Evolutionary conservation across 2,888 invertebrate genomes (phyloP).

Genomic region (Ichneumon xanthorius): DNA sequence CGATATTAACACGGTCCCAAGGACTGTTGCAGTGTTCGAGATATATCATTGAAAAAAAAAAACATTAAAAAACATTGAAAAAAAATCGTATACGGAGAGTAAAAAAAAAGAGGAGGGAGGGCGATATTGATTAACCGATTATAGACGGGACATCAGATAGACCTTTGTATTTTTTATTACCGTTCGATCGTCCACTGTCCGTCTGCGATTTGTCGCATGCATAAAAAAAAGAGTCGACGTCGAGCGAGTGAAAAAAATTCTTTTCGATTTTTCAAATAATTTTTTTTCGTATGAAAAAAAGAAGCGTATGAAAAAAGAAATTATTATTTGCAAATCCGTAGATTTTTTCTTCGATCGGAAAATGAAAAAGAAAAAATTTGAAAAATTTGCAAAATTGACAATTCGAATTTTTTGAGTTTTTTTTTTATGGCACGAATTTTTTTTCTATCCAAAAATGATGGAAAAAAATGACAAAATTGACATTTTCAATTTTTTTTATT

Average conservation of each 20-base stretch:
- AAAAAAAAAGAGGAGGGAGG: not conserved
- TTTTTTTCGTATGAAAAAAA: too few species aligned
- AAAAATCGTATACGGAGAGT: not conserved
- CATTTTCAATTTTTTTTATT: too few species aligned
- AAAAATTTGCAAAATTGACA: too few species aligned
- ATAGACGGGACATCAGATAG: conserved; percentile 7
- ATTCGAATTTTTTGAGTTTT: too few species aligned
- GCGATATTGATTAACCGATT: conserved; percentile 12
- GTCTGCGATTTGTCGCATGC: not conserved
- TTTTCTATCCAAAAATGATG: too few species aligned
- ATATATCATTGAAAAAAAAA: not conserved
- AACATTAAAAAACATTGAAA: not conserved
- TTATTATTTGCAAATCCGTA: not conserved
- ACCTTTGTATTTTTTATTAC: conserved; percentile 24
- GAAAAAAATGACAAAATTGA: too few species aligned
- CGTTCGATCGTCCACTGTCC: not conserved
- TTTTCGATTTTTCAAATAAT: not conserved
- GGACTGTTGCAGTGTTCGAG: not conserved
- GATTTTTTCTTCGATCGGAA: not conserved
- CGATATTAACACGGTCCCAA: not conserved
- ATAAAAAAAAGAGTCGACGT: not conserved
- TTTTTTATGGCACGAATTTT: too few species aligned
- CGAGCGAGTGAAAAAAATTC: not conserved
- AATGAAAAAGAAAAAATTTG: not conserved
- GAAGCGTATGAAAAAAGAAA: not conserved